Conservation (phyloP, 2,888 invertebrate species). For the Craniophora ligustri region DNA sequence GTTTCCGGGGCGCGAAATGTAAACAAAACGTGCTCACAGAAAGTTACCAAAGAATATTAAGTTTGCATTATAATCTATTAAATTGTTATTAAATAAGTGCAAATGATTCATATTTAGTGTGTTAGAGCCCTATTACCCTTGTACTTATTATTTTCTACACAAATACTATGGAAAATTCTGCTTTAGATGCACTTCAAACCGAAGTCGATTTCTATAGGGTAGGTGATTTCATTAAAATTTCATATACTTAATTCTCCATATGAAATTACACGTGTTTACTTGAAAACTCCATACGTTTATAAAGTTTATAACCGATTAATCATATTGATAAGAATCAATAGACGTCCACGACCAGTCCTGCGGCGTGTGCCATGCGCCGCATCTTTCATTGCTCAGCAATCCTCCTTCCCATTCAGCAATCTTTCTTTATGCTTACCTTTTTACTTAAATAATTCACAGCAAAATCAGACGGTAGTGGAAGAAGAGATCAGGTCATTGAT, state of each 20-base stretch:
- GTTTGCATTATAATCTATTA: slow-evolving; percentile 48
- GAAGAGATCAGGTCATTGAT: slow-evolving; percentile 80
- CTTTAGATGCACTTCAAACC: slow-evolving; percentile 75
- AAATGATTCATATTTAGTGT: slow-evolving; percentile 1
- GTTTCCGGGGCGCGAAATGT: slow-evolving; percentile 76
- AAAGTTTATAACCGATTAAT: no score
- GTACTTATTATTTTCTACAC: neutral
- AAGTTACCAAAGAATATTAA: slow-evolving; percentile 32
- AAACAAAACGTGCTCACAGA: slow-evolving; percentile 69
- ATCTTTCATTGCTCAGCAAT: no score
- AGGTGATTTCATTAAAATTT: slow-evolving; percentile 30
- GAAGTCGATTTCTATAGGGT: slow-evolving; percentile 88
- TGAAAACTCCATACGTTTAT: no score
- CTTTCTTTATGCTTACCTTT: no score
- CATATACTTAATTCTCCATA: no score
- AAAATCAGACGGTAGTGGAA: slow-evolving; percentile 79
- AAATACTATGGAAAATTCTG: slow-evolving; percentile 63
- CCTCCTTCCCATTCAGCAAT: no score
- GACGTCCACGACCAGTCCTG: no score
- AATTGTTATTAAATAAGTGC: slow-evolving; percentile 19
- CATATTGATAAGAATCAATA: no score
- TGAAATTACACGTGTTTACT: no score
- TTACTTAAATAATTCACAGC: slow-evolving; percentile 56
- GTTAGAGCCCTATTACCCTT: neutral
- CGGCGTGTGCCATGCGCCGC: no score